Conservation (phyloP, 1,140 invertebrate species). For the Globodera rostochiensis region DNA sequence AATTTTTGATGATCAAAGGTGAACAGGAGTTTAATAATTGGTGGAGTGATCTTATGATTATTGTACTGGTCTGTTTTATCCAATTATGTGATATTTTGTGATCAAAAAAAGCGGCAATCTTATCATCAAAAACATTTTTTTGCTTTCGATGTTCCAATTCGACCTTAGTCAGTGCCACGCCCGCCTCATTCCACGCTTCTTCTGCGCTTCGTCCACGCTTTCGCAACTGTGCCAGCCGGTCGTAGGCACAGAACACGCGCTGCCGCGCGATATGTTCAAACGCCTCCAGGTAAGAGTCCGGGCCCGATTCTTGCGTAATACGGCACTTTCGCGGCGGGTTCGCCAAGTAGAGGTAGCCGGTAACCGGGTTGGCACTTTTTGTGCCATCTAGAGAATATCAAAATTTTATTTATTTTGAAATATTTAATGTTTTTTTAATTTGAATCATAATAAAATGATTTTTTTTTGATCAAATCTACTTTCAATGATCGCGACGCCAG, state of each 20-base stretch:
- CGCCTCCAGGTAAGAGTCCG: conserved; percentile 25
- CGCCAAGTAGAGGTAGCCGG: conserved; percentile 32
- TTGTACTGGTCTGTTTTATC: no score
- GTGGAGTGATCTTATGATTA: no score
- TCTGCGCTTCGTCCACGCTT: conserved; percentile 38
- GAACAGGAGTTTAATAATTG: no score
- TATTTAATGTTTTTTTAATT: no score
- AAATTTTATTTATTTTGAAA: background rate
- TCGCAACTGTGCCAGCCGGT: conserved; percentile 47
- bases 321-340: background rate
- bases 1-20: no score
- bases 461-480: background rate
- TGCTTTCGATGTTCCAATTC: conserved; percentile 18
- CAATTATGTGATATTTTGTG: no score
- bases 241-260: conserved; percentile 48
- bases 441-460: background rate
- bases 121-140: background rate
- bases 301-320: background rate
- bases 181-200: conserved; percentile 58
- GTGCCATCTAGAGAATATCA: background rate
- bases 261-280: conserved; percentile 65
- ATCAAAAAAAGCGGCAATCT: no score
- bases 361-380: conserved; percentile 32
- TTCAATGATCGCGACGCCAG: conserved; percentile 19
- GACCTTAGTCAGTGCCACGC: conserved; percentile 45